Percentiles rank a stretch among this genome's conserved stretches.
Evolutionary conservation across 1,140 invertebrate genomes (phyloP).

Genomic region (Leptestheria dahalacensis): DNA sequence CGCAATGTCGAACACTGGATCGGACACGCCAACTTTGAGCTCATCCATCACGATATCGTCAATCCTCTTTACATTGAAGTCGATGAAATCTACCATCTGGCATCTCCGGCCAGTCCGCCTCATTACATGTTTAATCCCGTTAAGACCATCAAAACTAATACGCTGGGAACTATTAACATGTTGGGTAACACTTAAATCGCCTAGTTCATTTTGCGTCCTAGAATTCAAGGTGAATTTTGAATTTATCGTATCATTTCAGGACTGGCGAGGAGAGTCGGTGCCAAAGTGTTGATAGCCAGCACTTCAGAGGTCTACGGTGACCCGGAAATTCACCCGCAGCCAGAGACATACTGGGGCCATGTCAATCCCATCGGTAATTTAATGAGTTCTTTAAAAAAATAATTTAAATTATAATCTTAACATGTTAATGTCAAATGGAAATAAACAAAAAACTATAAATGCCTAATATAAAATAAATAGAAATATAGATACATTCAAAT

Average conservation of each 20-base stretch:
- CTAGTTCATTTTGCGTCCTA: not conserved
- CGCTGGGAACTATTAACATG: slow-evolving; percentile 98
- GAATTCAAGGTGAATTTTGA: too few species aligned
- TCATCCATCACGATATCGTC: slow-evolving; percentile 97
- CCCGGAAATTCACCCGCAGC: slow-evolving; percentile 89
- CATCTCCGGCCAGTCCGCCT: slow-evolving; percentile 93
- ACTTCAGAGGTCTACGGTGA: slow-evolving; percentile 98
- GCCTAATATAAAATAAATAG: not conserved
- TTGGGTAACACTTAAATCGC: slow-evolving; percentile 59
- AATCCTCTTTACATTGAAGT: slow-evolving; percentile 96
- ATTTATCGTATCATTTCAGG: slow-evolving; percentile 35
- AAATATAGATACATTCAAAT: not conserved
- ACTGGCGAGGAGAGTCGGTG: slow-evolving; percentile 82
- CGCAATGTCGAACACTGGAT: slow-evolving; percentile 97
- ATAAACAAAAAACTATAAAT: slow-evolving; percentile 6
- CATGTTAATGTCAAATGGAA: not conserved
- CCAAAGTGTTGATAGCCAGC: slow-evolving; percentile 86
- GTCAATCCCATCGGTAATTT: slow-evolving; percentile 90
- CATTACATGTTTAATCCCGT: slow-evolving; percentile 99
- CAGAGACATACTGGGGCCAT: slow-evolving; percentile 94
- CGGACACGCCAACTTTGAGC: slow-evolving; percentile 96
- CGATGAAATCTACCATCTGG: slow-evolving; percentile 98
- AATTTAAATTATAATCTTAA: not conserved
- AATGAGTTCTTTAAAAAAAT: not conserved
- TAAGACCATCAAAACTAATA: slow-evolving; percentile 99